Percentiles rank a stretch among this genome's conserved stretches.
phyloP scores from a whole-genome alignment of 2,113 vertebrate species.

The Elaphurus davidianus region DNA sequence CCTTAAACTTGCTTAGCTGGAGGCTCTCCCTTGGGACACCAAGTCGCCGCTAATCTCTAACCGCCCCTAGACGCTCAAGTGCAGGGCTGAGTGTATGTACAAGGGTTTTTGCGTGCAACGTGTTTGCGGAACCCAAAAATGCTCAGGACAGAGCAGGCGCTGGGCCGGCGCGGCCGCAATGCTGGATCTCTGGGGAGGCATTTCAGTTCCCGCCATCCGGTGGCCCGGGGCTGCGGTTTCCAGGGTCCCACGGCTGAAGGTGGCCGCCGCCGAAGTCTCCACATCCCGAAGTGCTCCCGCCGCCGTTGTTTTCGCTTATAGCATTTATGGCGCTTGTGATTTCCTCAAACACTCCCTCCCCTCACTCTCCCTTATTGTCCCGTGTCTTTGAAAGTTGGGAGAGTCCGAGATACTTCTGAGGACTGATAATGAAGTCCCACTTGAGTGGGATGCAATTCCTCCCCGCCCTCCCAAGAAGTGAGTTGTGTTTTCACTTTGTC shows the following conservation, averaged over 20 bases:
- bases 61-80: background rate
- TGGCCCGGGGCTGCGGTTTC: background rate
- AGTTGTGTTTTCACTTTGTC: constrained; percentile 16
- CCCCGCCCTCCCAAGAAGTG: background rate
- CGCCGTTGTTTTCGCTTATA: background rate
- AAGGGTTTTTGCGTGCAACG: background rate
- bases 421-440: constrained; percentile 42
- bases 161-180: background rate
- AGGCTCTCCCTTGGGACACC: background rate
- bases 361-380: background rate
- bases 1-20: constrained; percentile 17
- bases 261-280: background rate
- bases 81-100: background rate
- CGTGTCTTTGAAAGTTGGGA: constrained; percentile 58
- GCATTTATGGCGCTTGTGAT: constrained; percentile 22
- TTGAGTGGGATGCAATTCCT: background rate
- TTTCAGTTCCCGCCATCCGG: constrained; percentile 36
- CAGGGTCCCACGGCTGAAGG: background rate
- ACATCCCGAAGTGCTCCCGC: background rate
- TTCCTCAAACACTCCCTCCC: background rate
- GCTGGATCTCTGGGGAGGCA: background rate
- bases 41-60: background rate
- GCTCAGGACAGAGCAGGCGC: background rate
- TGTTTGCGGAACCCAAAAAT: background rate
- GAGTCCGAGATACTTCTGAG: constrained; percentile 37